Conservation (phyloP, 2,113 vertebrate genomes). For the Paraplagusia blochii region DNA sequence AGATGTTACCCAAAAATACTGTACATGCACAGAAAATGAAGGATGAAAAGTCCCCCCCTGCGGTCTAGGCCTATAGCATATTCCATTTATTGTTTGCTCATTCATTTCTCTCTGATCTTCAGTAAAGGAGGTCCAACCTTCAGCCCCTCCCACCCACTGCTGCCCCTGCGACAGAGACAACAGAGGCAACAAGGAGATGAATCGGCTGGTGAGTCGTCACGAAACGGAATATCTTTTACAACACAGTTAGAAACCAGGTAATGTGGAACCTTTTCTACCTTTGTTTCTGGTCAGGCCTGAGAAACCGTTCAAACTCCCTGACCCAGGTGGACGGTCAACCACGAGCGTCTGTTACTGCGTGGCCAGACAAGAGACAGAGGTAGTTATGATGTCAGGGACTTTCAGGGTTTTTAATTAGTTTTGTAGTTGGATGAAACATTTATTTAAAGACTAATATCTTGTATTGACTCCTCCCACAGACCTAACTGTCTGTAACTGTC, state of each 20-base stretch:
- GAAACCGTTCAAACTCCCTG: constrained; percentile 89
- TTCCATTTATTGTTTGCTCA: neutral
- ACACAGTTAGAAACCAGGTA: neutral
- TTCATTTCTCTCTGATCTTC: constrained; percentile 4
- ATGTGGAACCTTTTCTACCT: neutral
- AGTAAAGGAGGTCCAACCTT: constrained; percentile 83
- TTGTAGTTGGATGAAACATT: too few relatives aligned
- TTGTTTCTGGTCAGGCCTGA: constrained; percentile 72
- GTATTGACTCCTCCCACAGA: too few relatives aligned
- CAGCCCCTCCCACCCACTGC: constrained; percentile 85
- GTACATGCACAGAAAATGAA: too few relatives aligned
- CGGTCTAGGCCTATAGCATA: too few relatives aligned
- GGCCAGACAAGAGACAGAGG: constrained; percentile 90
- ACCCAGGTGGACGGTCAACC: constrained; percentile 84
- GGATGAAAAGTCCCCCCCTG: too few relatives aligned
- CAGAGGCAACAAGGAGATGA: constrained; percentile 87
- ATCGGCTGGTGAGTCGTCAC: constrained; percentile 78
- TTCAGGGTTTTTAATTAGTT: too few relatives aligned
- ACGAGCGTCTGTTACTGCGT: constrained; percentile 75
- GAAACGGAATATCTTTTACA: neutral
- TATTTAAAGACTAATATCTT: too few relatives aligned
- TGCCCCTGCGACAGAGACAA: constrained; percentile 90
- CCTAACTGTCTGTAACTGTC: too few relatives aligned
- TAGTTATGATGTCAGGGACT: constrained; percentile 33
- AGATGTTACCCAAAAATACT: too few relatives aligned